Conservation (phyloP, 2,888 invertebrate genomes). For the Dynastes grantii region DNA sequence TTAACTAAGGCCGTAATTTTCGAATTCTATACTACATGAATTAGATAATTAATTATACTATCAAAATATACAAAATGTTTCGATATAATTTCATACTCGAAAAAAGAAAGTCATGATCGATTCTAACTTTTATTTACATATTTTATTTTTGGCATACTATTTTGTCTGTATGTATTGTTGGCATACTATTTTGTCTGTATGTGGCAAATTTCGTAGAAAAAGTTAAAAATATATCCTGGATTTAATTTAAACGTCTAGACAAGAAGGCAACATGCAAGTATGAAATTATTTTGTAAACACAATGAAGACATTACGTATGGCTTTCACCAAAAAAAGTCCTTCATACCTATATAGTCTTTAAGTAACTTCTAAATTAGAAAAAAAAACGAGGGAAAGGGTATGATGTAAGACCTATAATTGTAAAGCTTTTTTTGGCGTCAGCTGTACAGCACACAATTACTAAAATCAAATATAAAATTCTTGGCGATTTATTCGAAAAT, state of each 20-base stretch:
- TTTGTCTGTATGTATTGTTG: no score
- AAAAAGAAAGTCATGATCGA: background rate
- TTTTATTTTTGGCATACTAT: no score
- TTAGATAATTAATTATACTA: background rate
- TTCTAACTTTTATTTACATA: background rate
- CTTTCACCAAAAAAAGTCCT: constrained; percentile 23
- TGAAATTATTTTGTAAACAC: background rate
- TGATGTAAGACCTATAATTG: background rate
- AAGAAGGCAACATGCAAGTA: no score
- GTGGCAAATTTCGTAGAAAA: no score
- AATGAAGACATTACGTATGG: background rate
- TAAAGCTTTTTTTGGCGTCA: constrained; percentile 32
- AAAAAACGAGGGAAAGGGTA: background rate
- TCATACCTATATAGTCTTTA: constrained; percentile 5
- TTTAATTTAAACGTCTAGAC: no score
- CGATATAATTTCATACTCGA: background rate
- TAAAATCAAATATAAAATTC: background rate
- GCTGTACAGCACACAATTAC: constrained; percentile 25
- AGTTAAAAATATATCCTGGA: no score
- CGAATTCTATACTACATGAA: background rate
- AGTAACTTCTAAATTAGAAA: background rate
- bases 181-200: no score
- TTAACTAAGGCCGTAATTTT: background rate
- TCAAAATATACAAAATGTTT: background rate
- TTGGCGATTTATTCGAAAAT: constrained; percentile 7